Evolutionary conservation across 2,113 vertebrate genomes (phyloP).

Genomic region (Apodemus speciosus): DNA sequence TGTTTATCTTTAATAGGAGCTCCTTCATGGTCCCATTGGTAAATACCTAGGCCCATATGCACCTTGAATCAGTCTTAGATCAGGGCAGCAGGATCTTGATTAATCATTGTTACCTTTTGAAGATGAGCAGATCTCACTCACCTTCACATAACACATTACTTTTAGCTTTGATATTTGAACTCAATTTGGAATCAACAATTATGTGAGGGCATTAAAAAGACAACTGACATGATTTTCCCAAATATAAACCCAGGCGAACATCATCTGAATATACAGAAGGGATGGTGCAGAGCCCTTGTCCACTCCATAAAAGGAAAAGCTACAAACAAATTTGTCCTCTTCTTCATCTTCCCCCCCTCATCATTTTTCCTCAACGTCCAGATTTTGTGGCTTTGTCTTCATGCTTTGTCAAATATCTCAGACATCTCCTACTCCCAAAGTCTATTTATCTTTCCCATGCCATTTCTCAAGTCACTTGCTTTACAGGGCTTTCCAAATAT

Average conservation of each 20-base stretch:
- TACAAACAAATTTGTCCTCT: background rate
- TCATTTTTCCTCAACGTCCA: background rate
- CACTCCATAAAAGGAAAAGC: background rate
- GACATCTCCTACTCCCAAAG: slow-evolving; percentile 45
- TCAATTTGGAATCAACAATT: background rate
- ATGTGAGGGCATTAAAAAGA: background rate
- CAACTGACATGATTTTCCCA: background rate
- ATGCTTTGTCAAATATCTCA: slow-evolving; percentile 39
- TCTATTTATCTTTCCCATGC: slow-evolving; percentile 49
- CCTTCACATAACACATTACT: background rate
- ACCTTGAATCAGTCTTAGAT: background rate
- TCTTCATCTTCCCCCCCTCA: background rate
- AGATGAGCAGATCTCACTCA: background rate
- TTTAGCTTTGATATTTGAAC: background rate
- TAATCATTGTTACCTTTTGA: background rate
- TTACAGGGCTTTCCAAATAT: slow-evolving; percentile 56
- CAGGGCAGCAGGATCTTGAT: background rate
- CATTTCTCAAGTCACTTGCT: slow-evolving; percentile 38
- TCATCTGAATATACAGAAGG: background rate
- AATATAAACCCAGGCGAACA: background rate
- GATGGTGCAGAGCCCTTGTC: background rate
- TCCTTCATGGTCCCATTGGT: background rate
- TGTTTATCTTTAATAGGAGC: background rate
- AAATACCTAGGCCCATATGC: background rate
- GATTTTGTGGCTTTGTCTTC: slow-evolving; percentile 46